Base-by-base conservation (phyloP, 2,888 invertebrate species). In the Nomada fucata region DNA sequence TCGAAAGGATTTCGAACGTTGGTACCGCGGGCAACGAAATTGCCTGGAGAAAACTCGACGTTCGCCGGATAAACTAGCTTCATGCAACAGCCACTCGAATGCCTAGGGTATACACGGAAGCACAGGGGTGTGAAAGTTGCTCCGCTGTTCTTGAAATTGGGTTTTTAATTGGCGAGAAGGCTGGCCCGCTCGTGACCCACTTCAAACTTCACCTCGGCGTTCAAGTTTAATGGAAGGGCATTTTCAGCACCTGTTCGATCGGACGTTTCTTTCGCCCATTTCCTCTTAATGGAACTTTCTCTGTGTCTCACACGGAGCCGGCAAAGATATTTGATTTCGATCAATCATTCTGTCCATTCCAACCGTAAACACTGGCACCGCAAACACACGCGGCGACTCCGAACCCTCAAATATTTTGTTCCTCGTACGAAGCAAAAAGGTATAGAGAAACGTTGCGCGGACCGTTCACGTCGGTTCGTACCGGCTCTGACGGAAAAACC, bases 111-210 rank as follows among this genome's bases (percentile, higher is more conserved):
- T 80, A 74, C 69, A 63, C 18, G 47, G 36, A 50, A 36, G 53
- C 23, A 26, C 20, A 61, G 23, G 42, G 36, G 73, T 57, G 50
- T 76, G 75, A 78, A 59, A n/a, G 26, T 52, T 7, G 55, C 47
- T 23, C 4, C 13, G 44, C 18, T 26, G 63, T 44, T 57, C 52
- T n/a, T 76, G 80, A 60, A 76, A 86, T 85, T 86, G 85, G 64
- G 57, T 85, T 85, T 85, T 85, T 85, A 85, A 86, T 86, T 86
- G 83, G 79, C 73, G 70, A 71, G 29, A 47, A 69, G 69, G 60
- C 15, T 68, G 59, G 71, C 50, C 64, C 29, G 47, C 63, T 26
- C 44, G 23, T 53, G 74, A 75, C 77, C 55, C 18, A 79, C 50
- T 79, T 71, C 55, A 36, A 71, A 76, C 53, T 79, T 76, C 26